Evolutionary conservation across 2,888 invertebrate genomes (phyloP), one percentile per base, ranked within the genome.

Genomic region (Agonum fuliginosum): DNA sequence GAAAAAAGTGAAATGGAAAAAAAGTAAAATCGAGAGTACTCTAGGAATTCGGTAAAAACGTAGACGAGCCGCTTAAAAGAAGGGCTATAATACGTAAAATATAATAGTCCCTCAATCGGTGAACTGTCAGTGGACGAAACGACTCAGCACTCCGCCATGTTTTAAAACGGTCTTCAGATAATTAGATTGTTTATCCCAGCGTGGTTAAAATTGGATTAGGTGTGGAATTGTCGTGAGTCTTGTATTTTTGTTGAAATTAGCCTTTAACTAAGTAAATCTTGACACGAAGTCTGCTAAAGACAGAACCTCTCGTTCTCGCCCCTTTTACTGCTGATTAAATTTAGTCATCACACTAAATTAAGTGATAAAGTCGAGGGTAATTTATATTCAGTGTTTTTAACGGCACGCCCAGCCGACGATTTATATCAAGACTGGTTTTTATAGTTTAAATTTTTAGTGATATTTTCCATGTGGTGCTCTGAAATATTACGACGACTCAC

Each of bases 181-280:
- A 72, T 72, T 72, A 51, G 46, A 51, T 72, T 72, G 51, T 72
- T 20, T 34, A 51, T 72, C 17, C 22, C 24, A 46, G 24, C 22
- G 70, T 6, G 12, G 22, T 37, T 22, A 27, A 72, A 72, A 72
- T 72, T 70, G 17, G 30, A 17, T 71, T 72, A 72, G 51, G 34
- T 17, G 19, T 46, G 17, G 10, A 34, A 72, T 17, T 27, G 72
- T 46, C 24, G 34, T 34, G 72, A 27, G 30, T 51, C 17, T 37
- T 17, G 72, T 30, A 72, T 72, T 72, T 72, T 72, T 72, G 72
- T 30, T 48, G n/a, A 71, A 71, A 72, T 72, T 72, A 54, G 20
- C n/a, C 14, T 27, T 19, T 71, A 71, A 71, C 43, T 30, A 43
- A 72, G 54, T 54, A 54, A 54, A 54, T 54, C 41, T 70, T 34